Conservation (phyloP, 2,888 invertebrate species). For the Schizotus pectinicornis region DNA sequence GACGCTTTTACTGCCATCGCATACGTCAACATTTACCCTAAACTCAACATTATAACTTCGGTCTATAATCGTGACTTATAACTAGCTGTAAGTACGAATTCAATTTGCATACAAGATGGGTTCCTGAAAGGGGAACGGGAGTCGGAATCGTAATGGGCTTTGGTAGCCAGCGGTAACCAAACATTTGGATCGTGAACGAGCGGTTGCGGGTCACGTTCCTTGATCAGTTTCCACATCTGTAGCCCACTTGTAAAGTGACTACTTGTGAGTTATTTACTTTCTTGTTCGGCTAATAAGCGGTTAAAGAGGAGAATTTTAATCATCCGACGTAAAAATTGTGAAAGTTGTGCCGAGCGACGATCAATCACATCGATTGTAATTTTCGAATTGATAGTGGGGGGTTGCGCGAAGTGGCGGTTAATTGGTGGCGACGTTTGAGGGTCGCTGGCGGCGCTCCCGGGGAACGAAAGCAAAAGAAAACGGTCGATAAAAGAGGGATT, state of each 20-base stretch:
- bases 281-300: no score
- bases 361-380: background rate
- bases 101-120: slow-evolving; percentile 54
- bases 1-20: background rate
- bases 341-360: no score
- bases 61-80: slow-evolving; percentile 48
- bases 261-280: no score
- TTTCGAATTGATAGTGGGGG: background rate
- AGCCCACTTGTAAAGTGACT: no score
- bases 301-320: background rate
- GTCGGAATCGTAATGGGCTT: slow-evolving; percentile 32
- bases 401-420: background rate
- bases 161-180: slow-evolving; percentile 8
- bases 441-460: slow-evolving; percentile 2
- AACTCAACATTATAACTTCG: slow-evolving; percentile 43
- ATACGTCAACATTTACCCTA: slow-evolving; percentile 30
- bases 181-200: no score
- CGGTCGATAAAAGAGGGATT: slow-evolving; percentile 48
- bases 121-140: slow-evolving; percentile 26
- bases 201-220: no score
- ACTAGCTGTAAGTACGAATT: slow-evolving; percentile 50
- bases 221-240: no score
- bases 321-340: background rate
- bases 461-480: slow-evolving; percentile 31
- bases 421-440: background rate